These are phyloP conservation scores for Conomelus anceps DNA, from an alignment of 2,888 invertebrate genomes.

Conservation along the genomic window DNA sequence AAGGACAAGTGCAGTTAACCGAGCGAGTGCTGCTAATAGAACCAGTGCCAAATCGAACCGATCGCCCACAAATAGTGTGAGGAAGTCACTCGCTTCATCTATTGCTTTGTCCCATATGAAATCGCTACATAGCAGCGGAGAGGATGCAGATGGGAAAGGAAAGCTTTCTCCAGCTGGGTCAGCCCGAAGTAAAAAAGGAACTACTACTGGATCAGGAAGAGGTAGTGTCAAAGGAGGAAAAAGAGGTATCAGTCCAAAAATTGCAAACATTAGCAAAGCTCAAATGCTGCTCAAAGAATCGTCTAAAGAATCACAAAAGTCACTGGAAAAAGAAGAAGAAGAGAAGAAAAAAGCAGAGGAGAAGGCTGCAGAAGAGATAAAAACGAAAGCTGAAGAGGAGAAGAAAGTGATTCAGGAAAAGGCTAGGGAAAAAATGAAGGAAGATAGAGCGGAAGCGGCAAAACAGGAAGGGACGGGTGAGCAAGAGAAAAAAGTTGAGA, in stretches of 20 bases:
- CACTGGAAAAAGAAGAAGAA: neutral
- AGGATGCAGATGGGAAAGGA: neutral
- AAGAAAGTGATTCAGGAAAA: neutral
- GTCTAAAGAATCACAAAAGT: neutral
- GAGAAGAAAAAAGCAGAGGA: neutral
- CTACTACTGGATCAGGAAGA: neutral
- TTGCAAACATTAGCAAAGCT: neutral
- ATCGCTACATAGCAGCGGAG: neutral
- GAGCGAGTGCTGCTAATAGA: neutral
- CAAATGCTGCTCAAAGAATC: neutral
- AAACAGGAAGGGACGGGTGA: neutral
- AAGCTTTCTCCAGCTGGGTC: neutral
- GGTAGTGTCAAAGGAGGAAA: neutral
- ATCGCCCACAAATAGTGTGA: neutral
- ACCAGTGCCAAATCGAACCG: constrained; percentile 8
- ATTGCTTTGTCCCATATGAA: constrained; percentile 4
- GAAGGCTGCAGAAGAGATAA: neutral
- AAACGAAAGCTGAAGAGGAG: neutral
- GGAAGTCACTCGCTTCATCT: neutral
- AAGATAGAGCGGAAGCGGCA: neutral
- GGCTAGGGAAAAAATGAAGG: neutral
- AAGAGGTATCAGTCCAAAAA: neutral
- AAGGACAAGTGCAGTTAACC: neutral
- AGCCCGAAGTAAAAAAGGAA: constrained; percentile 3
- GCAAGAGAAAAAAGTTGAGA: neutral